Base-by-base conservation (phyloP, 2,888 invertebrate species). In the Agriopis leucophaearia region DNA sequence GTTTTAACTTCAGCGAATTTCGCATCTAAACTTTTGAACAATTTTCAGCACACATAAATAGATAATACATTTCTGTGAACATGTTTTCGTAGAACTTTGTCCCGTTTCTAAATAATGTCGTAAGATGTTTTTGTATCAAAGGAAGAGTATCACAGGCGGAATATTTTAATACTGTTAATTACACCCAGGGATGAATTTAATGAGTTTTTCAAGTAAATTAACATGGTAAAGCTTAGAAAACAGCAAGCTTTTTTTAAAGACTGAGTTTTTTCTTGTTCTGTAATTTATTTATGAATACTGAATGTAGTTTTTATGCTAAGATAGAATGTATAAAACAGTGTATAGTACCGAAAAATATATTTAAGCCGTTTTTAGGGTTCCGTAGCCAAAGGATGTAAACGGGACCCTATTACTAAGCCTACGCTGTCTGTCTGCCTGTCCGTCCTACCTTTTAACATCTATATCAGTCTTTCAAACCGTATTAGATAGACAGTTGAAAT, bases 141-240 rank as follows among this genome's bases (percentile, higher is more conserved):
- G 56, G 61, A 66, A 58, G n/a, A n/a, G 35, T 9, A 45, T 60
- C 69, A 60, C 47, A 55, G 52, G 57, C 55, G n/a, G 71, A 74
- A 69, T 72, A 70, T 70, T 66, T 70, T 70, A 74, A 74, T 69
- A 67, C 44, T 51, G 64, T 70, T 74, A 74, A 70, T 74, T 71
- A 70, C 54, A 47, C 57, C 52, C 57, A 38, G 47, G 50, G 60
- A 52, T 48, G 50, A 55, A 64, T 62, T 69, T 73, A 72, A 74
- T 72, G 70, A 70, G 71, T 70, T 71, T 72, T 59, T 60, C 58
- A 51, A 57, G 56, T 57, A 54, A 69, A 74, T 74, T 71, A 71
- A 63, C 70, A 74, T 71, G 64, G 40, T 55, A 71, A 74, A 71
- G 64, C 68, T 67, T 50, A 36, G 48, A 38, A 16, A 10, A 50